phyloP scores from a whole-genome alignment of 2,797 vertebrate genomes.

The Miichthys miiuy region DNA sequence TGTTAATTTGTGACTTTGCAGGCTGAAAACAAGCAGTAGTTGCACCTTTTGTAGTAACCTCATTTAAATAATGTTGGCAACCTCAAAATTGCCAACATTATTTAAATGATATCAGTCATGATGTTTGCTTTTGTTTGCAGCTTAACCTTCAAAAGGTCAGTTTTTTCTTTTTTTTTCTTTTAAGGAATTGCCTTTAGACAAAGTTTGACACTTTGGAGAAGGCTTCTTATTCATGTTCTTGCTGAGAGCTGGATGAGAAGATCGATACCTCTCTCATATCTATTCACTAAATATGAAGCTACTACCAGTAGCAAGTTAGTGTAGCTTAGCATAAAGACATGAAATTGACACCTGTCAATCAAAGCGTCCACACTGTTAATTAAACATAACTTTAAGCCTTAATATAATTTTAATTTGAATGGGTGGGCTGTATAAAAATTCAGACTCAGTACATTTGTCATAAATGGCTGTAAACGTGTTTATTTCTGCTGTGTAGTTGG shows the following conservation, averaged over 20 bases:
- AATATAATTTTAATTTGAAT: too few species aligned
- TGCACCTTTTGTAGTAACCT: not conserved
- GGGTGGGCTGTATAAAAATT: too few species aligned
- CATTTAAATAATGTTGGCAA: too few species aligned
- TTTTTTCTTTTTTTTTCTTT: not conserved
- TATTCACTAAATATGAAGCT: not conserved
- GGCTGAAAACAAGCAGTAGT: not conserved
- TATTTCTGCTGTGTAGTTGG: too few species aligned
- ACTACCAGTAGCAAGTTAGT: not conserved
- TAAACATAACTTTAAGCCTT: too few species aligned
- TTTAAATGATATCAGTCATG: not conserved
- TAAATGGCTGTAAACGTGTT: too few species aligned
- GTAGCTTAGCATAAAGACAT: not conserved
- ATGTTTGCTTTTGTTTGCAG: not conserved
- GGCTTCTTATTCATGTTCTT: not conserved
- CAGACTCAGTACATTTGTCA: too few species aligned
- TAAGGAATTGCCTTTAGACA: not conserved
- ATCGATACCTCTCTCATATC: not conserved
- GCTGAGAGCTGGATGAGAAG: not conserved
- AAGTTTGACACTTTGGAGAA: not conserved
- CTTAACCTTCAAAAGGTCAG: not conserved
- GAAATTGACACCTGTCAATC: not conserved
- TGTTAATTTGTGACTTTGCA: not conserved
- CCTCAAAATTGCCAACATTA: not conserved
- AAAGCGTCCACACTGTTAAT: too few species aligned